phyloP scores from a whole-genome alignment of 2,113 vertebrate species.

The Naja naja region DNA sequence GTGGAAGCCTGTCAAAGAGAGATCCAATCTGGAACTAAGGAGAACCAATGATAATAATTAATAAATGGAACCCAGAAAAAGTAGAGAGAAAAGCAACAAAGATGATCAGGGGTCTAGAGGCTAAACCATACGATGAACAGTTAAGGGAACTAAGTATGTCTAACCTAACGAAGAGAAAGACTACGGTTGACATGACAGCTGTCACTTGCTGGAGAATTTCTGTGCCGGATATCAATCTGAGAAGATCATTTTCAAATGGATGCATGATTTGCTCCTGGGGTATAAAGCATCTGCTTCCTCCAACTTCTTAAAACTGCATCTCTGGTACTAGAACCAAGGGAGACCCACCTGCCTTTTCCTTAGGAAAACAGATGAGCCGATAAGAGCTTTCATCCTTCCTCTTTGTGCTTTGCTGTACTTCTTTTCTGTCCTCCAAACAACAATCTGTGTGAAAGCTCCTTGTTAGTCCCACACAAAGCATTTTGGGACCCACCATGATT shows the following conservation, averaged over 20 bases:
- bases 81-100: not conserved
- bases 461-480: conserved; percentile 15
- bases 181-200: not conserved
- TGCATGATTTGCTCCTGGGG: not conserved
- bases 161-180: not conserved
- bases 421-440: not conserved
- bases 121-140: not conserved
- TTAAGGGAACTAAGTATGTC: not conserved
- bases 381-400: not conserved
- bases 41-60: not conserved
- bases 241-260: not conserved
- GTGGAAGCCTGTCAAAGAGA: not conserved
- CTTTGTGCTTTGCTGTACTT: not conserved
- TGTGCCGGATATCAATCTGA: not conserved
- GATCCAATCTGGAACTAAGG: not conserved
- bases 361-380: not conserved
- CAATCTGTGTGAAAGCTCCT: not conserved
- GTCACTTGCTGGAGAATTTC: not conserved
- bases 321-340: not conserved
- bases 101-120: not conserved
- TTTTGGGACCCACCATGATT: conserved; percentile 22
- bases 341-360: not conserved
- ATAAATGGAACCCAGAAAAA: not conserved
- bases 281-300: not conserved
- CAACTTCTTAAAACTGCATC: not conserved